Evolutionary conservation across 2,797 vertebrate species (phyloP), one percentile per base, ranked within the genome.

Genomic region (Melanogrammus aeglefinus): DNA sequence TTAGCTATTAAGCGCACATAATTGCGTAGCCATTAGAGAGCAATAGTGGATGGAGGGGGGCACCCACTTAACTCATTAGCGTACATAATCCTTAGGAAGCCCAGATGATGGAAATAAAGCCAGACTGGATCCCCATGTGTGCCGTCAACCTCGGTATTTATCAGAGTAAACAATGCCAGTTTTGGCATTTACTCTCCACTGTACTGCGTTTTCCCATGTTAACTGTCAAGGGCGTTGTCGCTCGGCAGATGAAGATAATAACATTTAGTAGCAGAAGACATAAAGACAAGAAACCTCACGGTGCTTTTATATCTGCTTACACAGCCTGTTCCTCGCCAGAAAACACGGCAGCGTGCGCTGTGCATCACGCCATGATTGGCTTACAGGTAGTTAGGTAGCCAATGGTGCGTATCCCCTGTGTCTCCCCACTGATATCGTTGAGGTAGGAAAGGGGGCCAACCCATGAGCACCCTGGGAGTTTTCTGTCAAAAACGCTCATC

Each of bases 81-180:
- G 89, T 86, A 79, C 79, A 82, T 84, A 86, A 89, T 69, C 74
- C 79, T 76, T 75, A 79, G 74, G 41, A 72, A 74, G 82, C 78
- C 57, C 82, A 88, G 75, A 81, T 84, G 77, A 85, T 85, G 63
- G 82, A 6, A 81, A 81, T 78, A 83, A 82, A 75, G 72, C 81
- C 35, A 77, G 78, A 75, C 77, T 85, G 39, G 74, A 80, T 83
- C 41, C 79, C 75, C 73, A 7, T 14, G 76, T 85, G 86, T 80
- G 78, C 79, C 74, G 80, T 88, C 82, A 79, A 79, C 75, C 77
- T 73, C 81, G 86, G 86, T 87, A 87, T 88, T 87, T 83, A 85
- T 72, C 80, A 78, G 82, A 31, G 81, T 82, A 88, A 91, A 86
- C 79, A 89, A 86, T 85, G 75, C 85, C 84, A 80, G 82, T 85